Evolutionary conservation across 2,113 vertebrate species (phyloP), one percentile per base, ranked within the genome.

Genomic region (Takifugu bimaculatus): DNA sequence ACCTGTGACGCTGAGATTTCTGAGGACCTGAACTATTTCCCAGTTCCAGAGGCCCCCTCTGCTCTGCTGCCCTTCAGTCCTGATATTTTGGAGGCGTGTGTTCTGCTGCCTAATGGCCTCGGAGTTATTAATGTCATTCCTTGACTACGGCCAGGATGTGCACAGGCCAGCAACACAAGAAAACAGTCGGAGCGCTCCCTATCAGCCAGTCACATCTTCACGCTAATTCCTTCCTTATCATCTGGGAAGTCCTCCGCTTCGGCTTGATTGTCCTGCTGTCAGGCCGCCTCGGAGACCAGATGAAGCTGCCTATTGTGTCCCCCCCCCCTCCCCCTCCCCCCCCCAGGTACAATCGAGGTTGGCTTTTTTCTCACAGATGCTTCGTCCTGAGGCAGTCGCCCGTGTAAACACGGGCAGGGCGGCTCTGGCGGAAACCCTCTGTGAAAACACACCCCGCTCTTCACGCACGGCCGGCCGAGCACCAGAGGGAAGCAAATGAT

Each of bases 321-420:
- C n/a, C 55, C 13, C 45, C 2, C 45, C 45, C 45, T 11, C 10
- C 44, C 44, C 11, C 11, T 2, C 13, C 45, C 45, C 3, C 1
- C 45, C 45, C n/a, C 45, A 45, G 44, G 12, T 13, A 14, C n/a
- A 54, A 64, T 20, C 42, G 25, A 47, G 67, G 3, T 48, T n/a
- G 13, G n/a, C 26, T 45, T 73, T 50, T 77, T 60, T 65, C 62
- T 62, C 60, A 32, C 54, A 62, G 54, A 50, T 54, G 1, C n/a
- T 48, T 67, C 7, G 12, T 83, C 80, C 72, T 69, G 47, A 81
- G 78, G 76, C 84, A 86, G 75, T 57, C 28, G 1, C 63, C 60
- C 59, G 63, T 26, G 25, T 15, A 60, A 27, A 13, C 55, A 47
- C 5, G 26, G 5, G 26, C 50, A 68, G 59, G 69, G 78, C 71